Percentiles rank a stretch among this genome's conserved stretches.
phyloP scores from a whole-genome alignment of 2,113 vertebrate species.

The Mugil cephalus region DNA sequence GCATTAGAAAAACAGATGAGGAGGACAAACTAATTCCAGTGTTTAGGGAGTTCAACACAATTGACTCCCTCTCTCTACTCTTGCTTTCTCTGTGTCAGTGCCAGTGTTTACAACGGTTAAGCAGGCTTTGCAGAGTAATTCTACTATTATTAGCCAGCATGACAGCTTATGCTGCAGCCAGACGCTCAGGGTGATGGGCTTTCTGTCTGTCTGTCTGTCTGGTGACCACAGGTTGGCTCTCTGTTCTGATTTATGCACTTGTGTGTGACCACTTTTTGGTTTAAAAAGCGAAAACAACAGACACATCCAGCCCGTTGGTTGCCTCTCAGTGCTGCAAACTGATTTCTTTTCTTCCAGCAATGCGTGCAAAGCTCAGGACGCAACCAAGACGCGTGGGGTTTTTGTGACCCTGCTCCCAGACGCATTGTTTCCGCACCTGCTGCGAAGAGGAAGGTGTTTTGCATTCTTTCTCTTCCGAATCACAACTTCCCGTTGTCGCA shows the following conservation, averaged over 20 bases:
- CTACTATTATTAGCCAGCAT: constrained; percentile 66
- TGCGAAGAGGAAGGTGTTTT: constrained; percentile 26
- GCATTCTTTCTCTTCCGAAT: constrained; percentile 28
- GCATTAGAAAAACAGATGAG: constrained; percentile 32
- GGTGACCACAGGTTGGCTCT: constrained; percentile 14
- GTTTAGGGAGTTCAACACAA: constrained; percentile 43
- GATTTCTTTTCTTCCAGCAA: background rate
- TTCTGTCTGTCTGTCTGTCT: constrained; percentile 12
- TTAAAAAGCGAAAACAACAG: background rate
- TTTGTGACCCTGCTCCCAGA: constrained; percentile 20
- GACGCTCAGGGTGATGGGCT: constrained; percentile 42
- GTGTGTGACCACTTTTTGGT: background rate
- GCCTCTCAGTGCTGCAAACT: constrained; percentile 13
- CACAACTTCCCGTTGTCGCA: constrained; percentile 51
- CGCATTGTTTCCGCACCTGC: constrained; percentile 16
- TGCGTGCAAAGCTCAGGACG: constrained; percentile 2
- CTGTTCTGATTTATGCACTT: background rate
- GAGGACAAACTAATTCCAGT: constrained; percentile 40
- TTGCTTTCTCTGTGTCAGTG: constrained; percentile 36
- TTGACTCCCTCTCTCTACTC: constrained; percentile 30
- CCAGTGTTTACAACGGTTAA: constrained; percentile 61
- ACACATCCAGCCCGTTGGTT: background rate
- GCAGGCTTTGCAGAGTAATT: constrained; percentile 74
- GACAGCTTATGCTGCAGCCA: constrained; percentile 59
- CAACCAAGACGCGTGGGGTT: constrained; percentile 7